Evolutionary conservation across 2,797 vertebrate genomes (phyloP), one percentile per base, ranked within the genome.

Genomic region (Chaunax sp.): DNA sequence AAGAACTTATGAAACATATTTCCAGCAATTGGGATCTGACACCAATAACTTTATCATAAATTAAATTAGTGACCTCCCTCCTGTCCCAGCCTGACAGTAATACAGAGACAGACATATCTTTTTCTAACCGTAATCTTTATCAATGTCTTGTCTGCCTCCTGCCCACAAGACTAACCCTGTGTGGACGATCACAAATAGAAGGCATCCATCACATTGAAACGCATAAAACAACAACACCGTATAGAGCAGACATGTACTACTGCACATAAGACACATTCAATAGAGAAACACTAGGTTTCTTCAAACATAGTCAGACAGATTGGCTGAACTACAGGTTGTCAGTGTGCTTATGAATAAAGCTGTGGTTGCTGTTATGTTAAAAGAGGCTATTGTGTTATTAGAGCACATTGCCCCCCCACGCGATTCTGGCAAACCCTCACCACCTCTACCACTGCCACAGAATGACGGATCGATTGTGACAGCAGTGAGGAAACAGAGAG

Each of bases 391-490:
- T 26, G 22, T 68, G 55, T 85, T 87, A 80, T 82, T 67, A 75
- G 75, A 78, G 71, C 51, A 60, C 50, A 18, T 43, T 80, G 79
- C 69, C 61, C 57, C 60, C 67, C 62, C 38, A 38, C 14, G 45
- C 38, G 19, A 65, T 38, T 26, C 53, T 23, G 3, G 28, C 47
- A 64, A 23, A 35, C 28, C 49, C 75, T 72, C 63, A n/a, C 55
- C 72, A 57, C 63, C 73, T 57, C 63, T 23, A 12, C 77, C 66
- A 44, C 77, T 46, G 72, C 82, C 77, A 77, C 77, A 19, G 81
- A 65, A 85, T 88, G 85, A 89, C 64, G 12, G 86, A 88, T 92
- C 84, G 87, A 93, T 91, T 28, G 81, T 89, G 89, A 85, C 87
- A 85, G 85, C 71, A 38, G 81, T 64, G 85, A 82, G 87, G 86